Evolutionary conservation across 2,888 invertebrate genomes (phyloP), one percentile per base, ranked within the genome.

Genomic region (Macrosiphum euphorbiae): DNA sequence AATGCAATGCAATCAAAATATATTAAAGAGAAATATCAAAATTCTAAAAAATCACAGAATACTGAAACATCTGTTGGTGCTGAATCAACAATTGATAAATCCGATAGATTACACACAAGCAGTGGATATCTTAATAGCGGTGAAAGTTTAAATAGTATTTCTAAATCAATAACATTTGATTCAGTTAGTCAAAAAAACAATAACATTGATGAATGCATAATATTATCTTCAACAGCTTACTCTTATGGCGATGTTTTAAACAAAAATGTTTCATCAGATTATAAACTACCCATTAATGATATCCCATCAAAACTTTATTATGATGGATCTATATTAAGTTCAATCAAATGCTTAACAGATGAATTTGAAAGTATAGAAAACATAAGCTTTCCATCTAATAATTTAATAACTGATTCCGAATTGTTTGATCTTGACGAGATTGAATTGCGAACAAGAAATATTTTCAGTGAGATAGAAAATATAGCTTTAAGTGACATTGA

Each of bases 91-190:
- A 35, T 88, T 88, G n/a, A 92, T 50, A 44, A 88, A 88, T 88
- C 78, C n/a, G 16, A 78, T 78, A 55, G 3, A 52, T 78, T 92
- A n/a, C 87, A 35, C 67, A 92, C 87, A 78, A 92, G 44, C n/a
- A 78, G 52, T 92, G 92, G 78, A 78, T 78, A 92, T 88, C 44
- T 88, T 44, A 88, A 92, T 26, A 92, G 92, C 16, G n/a, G n/a
- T n/a, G 92, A 88, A 88, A 88, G 88, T 61, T 78, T 78, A 11
- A 8, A 92, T 7, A 67, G 28, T 13, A 67, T 35, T 87, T 61
- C 50, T 3, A 61, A 61, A 35, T 87, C 87, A 13, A 86, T n/a
- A 11, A 86, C 47, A 35, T 3, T 24, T 88, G 26, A 67, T 87
- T 87, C 35, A 67, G 28, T 35, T 16, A 16, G 50, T 26, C 47